These are phyloP conservation scores for honey bee (Apis mellifera) DNA, from an alignment of 1,140 invertebrate genomes.

Conservation along the genomic window Amel_HAv3.1 CM009932.2:12013001-12013500, in stretches of 20 bases:
- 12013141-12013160: not conserved
- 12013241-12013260: not conserved
- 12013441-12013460: not conserved
- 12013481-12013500: no score
- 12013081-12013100: no score
- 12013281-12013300: not conserved
- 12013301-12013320: not conserved
- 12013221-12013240: slow-evolving; percentile 4
- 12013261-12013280: no score
- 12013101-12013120: no score
- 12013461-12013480: slow-evolving; percentile 9
- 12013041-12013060: slow-evolving; percentile 2
- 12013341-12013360: not conserved
- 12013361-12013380: no score
- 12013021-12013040: slow-evolving; percentile 44
- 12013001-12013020: slow-evolving; percentile 44
- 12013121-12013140: no score
- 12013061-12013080: slow-evolving; percentile 32
- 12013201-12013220: not conserved
- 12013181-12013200: not conserved
- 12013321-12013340: no score
- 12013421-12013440: no score
- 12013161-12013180: slow-evolving; percentile 1
- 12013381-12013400: not conserved
- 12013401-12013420: no score